Evolutionary conservation across 2,888 invertebrate species (phyloP).

Genomic region (Pollenia amentaria): DNA sequence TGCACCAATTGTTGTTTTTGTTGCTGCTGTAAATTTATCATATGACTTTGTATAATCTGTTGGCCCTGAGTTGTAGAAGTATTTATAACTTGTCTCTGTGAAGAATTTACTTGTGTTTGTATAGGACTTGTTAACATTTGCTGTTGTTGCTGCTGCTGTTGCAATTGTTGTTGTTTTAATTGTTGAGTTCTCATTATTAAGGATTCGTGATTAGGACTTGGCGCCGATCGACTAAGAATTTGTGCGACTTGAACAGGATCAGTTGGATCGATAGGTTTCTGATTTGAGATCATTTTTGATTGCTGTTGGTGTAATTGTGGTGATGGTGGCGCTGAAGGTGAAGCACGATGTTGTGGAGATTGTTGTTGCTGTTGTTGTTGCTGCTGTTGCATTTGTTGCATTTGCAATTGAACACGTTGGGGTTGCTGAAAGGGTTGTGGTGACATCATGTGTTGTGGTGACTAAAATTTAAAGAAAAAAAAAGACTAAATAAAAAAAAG

Average conservation of each 20-base stretch:
- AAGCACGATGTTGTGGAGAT: slow-evolving; percentile 81
- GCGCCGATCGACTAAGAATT: slow-evolving; percentile 82
- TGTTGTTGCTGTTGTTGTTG: slow-evolving; percentile 80
- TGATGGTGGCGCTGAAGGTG: slow-evolving; percentile 78
- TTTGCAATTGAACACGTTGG: slow-evolving; percentile 76
- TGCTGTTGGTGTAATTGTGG: slow-evolving; percentile 81
- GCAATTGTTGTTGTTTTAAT: slow-evolving; percentile 80
- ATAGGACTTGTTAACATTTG: slow-evolving; percentile 73
- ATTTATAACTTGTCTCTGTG: slow-evolving; percentile 83
- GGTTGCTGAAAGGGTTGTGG: slow-evolving; percentile 81
- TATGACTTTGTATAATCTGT: slow-evolving; percentile 84
- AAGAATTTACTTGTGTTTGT: slow-evolving; percentile 74
- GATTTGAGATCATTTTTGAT: slow-evolving; percentile 74
- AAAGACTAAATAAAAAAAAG: slow-evolving; percentile 25
- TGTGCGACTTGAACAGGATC: slow-evolving; percentile 84
- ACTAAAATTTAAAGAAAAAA: slow-evolving; percentile 32
- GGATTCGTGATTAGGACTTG: slow-evolving; percentile 83
- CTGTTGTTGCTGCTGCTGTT: slow-evolving; percentile 72
- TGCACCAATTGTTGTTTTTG: slow-evolving; percentile 77
- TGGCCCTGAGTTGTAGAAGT: slow-evolving; percentile 84
- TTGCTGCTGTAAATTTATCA: slow-evolving; percentile 81
- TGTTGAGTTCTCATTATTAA: slow-evolving; percentile 83
- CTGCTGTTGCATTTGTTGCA: slow-evolving; percentile 78
- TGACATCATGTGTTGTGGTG: slow-evolving; percentile 78
- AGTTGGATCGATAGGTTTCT: slow-evolving; percentile 83